Evolutionary conservation across 2,113 vertebrate genomes (phyloP).

Genomic region (Coracopsis vasa): DNA sequence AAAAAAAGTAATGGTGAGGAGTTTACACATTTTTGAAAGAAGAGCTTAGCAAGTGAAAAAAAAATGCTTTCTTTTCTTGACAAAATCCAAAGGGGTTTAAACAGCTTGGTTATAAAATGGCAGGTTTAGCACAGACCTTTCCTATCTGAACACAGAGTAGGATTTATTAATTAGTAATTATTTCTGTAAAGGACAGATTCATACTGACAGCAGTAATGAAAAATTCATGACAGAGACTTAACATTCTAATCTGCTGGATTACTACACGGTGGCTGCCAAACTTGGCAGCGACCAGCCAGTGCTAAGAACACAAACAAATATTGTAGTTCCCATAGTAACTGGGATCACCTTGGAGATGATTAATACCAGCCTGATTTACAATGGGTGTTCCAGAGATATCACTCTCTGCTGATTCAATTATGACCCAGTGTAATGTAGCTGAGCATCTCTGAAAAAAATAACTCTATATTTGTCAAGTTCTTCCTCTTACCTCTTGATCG

Average conservation of each 20-base stretch:
- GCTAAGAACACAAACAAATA: slow-evolving; percentile 72
- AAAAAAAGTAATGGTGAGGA: slow-evolving; percentile 13
- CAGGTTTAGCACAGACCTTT: slow-evolving; percentile 12
- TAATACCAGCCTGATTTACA: slow-evolving; percentile 63
- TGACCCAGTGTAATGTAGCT: slow-evolving; percentile 18
- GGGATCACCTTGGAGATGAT: slow-evolving; percentile 79
- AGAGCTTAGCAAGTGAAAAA: background rate
- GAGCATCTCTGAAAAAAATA: slow-evolving; percentile 30
- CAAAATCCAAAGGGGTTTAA: slow-evolving; percentile 16
- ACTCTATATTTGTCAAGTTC: background rate
- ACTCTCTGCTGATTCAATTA: slow-evolving; percentile 62
- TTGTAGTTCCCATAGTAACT: slow-evolving; percentile 73
- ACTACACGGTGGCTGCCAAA: slow-evolving; percentile 44
- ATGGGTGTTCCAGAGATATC: slow-evolving; percentile 38
- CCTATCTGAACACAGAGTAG: background rate
- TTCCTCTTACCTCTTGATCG: background rate
- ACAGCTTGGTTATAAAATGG: slow-evolving; percentile 9
- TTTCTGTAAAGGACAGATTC: slow-evolving; percentile 36
- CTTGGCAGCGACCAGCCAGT: slow-evolving; percentile 27
- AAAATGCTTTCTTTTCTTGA: slow-evolving; percentile 18
- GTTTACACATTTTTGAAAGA: background rate
- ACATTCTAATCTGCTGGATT: slow-evolving; percentile 65
- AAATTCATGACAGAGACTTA: slow-evolving; percentile 44
- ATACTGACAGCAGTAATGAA: slow-evolving; percentile 44
- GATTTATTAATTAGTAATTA: slow-evolving; percentile 62